Conservation (phyloP, 2,888 invertebrate genomes). For the Cenopis cana region DNA sequence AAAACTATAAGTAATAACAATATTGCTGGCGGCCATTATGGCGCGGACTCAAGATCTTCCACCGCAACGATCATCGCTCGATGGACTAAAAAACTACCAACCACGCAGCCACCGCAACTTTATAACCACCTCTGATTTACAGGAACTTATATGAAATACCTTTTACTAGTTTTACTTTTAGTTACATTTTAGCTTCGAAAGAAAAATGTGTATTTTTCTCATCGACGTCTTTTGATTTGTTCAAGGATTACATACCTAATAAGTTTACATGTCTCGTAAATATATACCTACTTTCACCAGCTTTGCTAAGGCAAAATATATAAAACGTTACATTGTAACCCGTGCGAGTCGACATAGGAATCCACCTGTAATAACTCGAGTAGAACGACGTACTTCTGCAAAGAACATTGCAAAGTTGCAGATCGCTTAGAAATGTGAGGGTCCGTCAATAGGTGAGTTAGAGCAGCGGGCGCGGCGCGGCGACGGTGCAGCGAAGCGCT, state of each 20-base stretch:
- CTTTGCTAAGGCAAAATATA: too few relatives aligned
- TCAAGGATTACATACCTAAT: too few relatives aligned
- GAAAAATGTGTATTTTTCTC: too few relatives aligned
- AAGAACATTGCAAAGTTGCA: background rate
- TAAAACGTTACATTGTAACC: too few relatives aligned
- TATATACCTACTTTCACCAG: too few relatives aligned
- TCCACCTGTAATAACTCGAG: background rate
- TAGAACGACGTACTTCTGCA: background rate
- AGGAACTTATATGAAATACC: background rate
- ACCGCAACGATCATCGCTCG: slow-evolving; percentile 14
- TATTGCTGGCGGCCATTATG: slow-evolving; percentile 23
- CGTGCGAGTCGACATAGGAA: background rate
- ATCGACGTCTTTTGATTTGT: too few relatives aligned
- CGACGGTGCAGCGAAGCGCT: slow-evolving; percentile 3
- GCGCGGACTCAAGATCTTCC: slow-evolving; percentile 7
- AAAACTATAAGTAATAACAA: slow-evolving; percentile 41
- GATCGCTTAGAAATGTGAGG: background rate
- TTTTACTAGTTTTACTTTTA: background rate
- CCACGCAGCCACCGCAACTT: slow-evolving; percentile 16
- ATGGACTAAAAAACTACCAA: slow-evolving; percentile 17
- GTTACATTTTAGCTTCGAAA: too few relatives aligned
- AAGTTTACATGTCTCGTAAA: too few relatives aligned
- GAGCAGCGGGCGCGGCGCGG: background rate
- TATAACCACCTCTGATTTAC: background rate
- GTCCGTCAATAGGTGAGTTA: background rate